Conservation (phyloP, 2,113 vertebrate species). For the Pelvicachromis taeniatus region DNA sequence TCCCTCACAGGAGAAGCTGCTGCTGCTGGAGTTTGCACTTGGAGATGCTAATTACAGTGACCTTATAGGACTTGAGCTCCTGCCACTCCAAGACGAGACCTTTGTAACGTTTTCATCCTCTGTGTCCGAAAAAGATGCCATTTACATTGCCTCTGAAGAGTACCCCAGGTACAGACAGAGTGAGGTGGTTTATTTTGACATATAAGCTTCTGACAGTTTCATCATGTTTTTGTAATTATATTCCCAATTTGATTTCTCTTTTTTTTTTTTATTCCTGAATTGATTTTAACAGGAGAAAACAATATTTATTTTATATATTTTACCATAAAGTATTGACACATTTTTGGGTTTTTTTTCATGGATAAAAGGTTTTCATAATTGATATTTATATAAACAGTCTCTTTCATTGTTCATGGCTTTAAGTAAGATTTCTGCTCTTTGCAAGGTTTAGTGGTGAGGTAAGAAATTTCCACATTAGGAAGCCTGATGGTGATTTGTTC, state of each 20-base stretch:
- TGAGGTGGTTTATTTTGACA: neutral
- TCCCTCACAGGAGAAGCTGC: conserved; percentile 79
- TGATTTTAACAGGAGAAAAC: neutral
- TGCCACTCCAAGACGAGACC: conserved; percentile 86
- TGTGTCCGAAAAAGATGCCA: conserved; percentile 85
- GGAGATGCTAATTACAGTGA: conserved; percentile 87
- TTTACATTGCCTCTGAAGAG: conserved; percentile 90
- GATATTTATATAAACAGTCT: neutral
- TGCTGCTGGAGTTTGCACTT: conserved; percentile 88
- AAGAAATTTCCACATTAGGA: neutral
- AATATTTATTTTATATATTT: neutral
- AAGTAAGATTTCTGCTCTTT: neutral
- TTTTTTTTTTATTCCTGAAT: neutral
- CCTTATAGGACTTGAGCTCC: conserved; percentile 90
- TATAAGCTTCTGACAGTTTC: neutral
- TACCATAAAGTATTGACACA: neutral
- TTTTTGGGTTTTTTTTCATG: neutral
- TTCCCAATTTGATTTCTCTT: neutral
- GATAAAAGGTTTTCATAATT: neutral
- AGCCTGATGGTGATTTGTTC: neutral
- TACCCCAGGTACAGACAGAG: conserved; percentile 82
- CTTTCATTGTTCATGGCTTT: neutral
- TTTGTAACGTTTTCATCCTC: conserved; percentile 89
- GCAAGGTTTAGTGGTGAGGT: neutral
- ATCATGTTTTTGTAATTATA: neutral